Evolutionary conservation across 64 coral and sea anemone species (phyloP), one percentile per base, ranked within the genome.

Genomic region (Porites lutea): DNA sequence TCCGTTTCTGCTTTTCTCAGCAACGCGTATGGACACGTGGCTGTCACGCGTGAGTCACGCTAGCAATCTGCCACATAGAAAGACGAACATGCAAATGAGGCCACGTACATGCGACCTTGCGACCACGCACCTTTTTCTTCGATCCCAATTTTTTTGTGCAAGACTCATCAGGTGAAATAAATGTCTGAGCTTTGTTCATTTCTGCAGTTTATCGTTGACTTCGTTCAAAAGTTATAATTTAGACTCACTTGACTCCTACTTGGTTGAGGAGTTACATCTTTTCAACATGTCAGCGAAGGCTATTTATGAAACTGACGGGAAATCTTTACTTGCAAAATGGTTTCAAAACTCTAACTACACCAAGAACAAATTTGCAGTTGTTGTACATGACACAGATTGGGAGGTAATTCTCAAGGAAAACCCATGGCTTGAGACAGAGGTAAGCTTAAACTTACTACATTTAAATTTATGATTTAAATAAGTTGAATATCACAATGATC

Each of bases 251-350:
- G 10, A 16, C 4, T 18, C 8, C 0, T 8, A 19, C 27, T 37
- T 37, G 27, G 5, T 47, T 46, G 58, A 4, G 18, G 79, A 15
- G 64, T 11, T 51, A n/a, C 27, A 7, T 51, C 5, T 4, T 14
- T 76, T 51, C 63, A 93, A 51, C 27, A 96, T 96, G 95, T 96
- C 95, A 16, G 95, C 95, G 12, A 96, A 96, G 49, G 95, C 95
- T 14, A 96, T 96, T 12, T 90, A 82, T 79, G 95, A 96, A 90
- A 74, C 74, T 44, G 95, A 96, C 10, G 95, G 95, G 77, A 96
- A 96, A 79, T 93, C 87, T 37, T 75, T 96, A 22, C 61, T 96
- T 8, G 77, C 79, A 59, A 93, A 89, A 21, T 96, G 83, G 13
- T 62, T 93, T 22, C 20, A 90, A 16, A 89, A 22, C 85, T 61